A percentile compares a stretch with the other conserved stretches of the same genome.
Conservation (phyloP, 2,888 invertebrate species). For the Nyleta sp. region DNA sequence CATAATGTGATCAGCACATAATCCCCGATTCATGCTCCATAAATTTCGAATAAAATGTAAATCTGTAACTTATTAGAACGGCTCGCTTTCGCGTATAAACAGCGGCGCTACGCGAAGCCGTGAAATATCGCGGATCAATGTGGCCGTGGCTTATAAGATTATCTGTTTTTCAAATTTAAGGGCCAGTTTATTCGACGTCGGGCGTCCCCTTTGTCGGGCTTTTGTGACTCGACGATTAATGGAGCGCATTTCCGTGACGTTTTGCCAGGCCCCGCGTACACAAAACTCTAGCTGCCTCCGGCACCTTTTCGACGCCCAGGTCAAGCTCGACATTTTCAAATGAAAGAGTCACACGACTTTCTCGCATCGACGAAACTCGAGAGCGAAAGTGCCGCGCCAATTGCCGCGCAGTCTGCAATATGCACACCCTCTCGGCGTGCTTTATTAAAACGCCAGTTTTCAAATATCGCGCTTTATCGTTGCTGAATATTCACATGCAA, state of each 20-base stretch:
- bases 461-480: constrained; percentile 18
- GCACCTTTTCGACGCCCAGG: constrained; percentile 54
- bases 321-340: constrained; percentile 60
- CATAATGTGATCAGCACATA: constrained; percentile 49
- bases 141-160: constrained; percentile 33
- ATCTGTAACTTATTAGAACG: constrained; percentile 47
- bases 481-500: too few relatives aligned
- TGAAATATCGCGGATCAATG: constrained; percentile 42
- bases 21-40: constrained; percentile 52
- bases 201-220: constrained; percentile 33
- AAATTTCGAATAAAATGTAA: constrained; percentile 43
- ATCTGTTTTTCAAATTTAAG: constrained; percentile 52
- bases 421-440: constrained; percentile 5
- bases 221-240: constrained; percentile 55
- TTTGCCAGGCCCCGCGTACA: constrained; percentile 40
- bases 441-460: constrained; percentile 34
- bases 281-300: constrained; percentile 45
- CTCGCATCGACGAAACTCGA: constrained; percentile 49
- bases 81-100: constrained; percentile 16
- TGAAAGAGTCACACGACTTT: constrained; percentile 47
- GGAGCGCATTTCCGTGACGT: constrained; percentile 55
- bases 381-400: constrained; percentile 58
- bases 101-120: not conserved
- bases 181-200: constrained; percentile 40
- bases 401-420: constrained; percentile 36